A percentile compares a stretch with the other conserved stretches of the same genome.
These are phyloP conservation scores for Serranus cabrilla DNA, from an alignment of 2,797 vertebrate genomes.

Conservation along the genomic window DNA sequence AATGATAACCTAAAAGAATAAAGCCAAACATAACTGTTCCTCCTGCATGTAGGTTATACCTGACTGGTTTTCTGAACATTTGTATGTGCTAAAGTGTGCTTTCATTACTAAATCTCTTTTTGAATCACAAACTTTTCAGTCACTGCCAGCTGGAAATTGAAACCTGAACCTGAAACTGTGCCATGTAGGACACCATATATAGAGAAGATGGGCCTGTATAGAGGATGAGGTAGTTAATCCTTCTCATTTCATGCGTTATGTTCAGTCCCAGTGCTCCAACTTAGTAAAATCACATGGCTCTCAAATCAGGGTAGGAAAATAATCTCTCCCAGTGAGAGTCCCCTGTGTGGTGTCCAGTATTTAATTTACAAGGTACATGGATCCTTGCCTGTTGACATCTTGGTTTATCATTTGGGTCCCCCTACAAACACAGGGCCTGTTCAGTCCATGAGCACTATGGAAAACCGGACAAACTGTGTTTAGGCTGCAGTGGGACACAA, in stretches of 20 bases:
- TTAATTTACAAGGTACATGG: background rate
- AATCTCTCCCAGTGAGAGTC: conserved; percentile 18
- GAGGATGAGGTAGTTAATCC: conserved; percentile 54
- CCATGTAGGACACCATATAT: background rate
- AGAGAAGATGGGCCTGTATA: background rate
- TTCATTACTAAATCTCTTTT: background rate
- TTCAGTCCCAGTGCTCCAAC: background rate
- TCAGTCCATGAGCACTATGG: conserved; percentile 45
- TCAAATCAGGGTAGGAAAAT: conserved; percentile 14
- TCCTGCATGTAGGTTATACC: background rate
- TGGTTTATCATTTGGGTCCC: conserved; percentile 9
- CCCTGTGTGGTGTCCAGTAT: background rate
- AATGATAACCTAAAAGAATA: background rate
- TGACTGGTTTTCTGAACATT: conserved; percentile 12
- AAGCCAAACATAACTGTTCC: background rate
- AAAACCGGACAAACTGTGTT: conserved; percentile 59
- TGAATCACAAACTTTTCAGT: background rate
- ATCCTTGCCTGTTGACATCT: conserved; percentile 4
- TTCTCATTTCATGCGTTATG: conserved; percentile 28
- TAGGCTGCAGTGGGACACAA: conserved; percentile 54
- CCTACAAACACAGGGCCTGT: conserved; percentile 33
- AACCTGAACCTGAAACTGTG: background rate
- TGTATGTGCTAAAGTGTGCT: background rate
- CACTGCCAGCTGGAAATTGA: background rate
- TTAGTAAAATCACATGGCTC: conserved; percentile 18